These are phyloP conservation scores for Meloe dianella DNA, from an alignment of 2,888 invertebrate genomes.

Conservation along the genomic window DNA sequence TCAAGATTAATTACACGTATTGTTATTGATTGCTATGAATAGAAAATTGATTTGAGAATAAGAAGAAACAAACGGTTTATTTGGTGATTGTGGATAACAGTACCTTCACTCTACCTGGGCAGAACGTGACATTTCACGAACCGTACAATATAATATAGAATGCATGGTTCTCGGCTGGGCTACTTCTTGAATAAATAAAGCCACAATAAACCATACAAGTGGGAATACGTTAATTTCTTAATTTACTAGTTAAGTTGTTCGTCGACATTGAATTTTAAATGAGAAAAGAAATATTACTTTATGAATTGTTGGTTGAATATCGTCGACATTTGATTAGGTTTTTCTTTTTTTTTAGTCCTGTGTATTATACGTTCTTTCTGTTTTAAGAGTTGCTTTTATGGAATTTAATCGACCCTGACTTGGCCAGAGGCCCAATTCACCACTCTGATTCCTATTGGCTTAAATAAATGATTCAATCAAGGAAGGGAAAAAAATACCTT, in stretches of 20 bases:
- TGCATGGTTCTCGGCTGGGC: slow-evolving; percentile 56
- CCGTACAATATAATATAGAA: slow-evolving; percentile 53
- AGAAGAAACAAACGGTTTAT: not conserved
- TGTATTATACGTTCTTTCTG: not conserved
- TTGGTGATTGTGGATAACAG: not conserved
- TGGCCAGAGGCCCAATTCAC: slow-evolving; percentile 3
- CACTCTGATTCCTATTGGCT: slow-evolving; percentile 10
- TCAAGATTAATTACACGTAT: not conserved
- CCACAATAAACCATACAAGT: slow-evolving; percentile 60
- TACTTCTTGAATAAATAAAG: slow-evolving; percentile 56
- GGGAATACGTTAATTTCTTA: slow-evolving; percentile 62
- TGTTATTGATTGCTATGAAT: not conserved
- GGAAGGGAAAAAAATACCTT: not conserved
- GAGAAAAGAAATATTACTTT: slow-evolving; percentile 57
- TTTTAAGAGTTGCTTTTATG: slow-evolving; percentile 28
- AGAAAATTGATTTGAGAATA: not conserved
- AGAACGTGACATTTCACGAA: slow-evolving; percentile 56
- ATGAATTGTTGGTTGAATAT: slow-evolving; percentile 56
- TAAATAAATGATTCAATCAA: slow-evolving; percentile 8
- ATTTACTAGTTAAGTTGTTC: slow-evolving; percentile 60
- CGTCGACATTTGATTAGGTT: slow-evolving; percentile 56
- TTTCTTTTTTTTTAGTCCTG: slow-evolving; percentile 32
- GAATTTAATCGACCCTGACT: slow-evolving; percentile 30
- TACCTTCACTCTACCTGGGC: not conserved
- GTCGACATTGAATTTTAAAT: slow-evolving; percentile 56